Evolutionary conservation across 2,888 invertebrate species (phyloP).

Genomic region (Nemurella pictetii): DNA sequence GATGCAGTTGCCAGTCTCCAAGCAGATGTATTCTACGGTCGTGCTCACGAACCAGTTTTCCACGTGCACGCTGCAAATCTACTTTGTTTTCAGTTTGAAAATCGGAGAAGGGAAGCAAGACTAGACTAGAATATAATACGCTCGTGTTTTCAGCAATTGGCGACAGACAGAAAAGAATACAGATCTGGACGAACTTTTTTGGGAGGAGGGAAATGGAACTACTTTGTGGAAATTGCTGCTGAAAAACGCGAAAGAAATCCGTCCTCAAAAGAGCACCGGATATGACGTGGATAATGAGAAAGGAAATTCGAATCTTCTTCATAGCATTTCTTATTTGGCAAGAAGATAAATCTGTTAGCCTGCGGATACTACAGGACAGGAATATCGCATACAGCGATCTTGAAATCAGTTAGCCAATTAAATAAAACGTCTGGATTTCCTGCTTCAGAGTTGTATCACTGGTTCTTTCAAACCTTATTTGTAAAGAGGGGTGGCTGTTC

Average conservation of each 20-base stretch:
- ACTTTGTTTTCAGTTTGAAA: background rate
- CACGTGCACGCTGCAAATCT: background rate
- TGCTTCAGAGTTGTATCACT: background rate
- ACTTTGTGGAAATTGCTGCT: background rate
- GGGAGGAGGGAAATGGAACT: background rate
- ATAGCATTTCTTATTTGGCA: background rate
- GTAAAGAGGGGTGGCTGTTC: too few species aligned
- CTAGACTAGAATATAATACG: background rate
- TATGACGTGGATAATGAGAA: background rate
- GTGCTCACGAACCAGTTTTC: background rate
- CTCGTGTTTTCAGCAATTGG: background rate
- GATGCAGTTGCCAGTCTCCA: background rate
- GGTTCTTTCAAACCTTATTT: too few species aligned
- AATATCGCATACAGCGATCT: background rate
- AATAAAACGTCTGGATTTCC: background rate
- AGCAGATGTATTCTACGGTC: background rate
- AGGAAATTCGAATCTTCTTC: background rate
- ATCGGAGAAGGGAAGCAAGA: too few species aligned
- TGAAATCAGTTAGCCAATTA: background rate
- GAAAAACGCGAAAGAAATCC: background rate
- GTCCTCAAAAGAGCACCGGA: background rate
- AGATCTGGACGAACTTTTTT: background rate
- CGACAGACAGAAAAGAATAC: background rate
- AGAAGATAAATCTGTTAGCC: background rate
- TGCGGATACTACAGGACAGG: background rate